Evolutionary conservation across 2,113 vertebrate genomes (phyloP), one percentile per base, ranked within the genome.

Genomic region (Passer domesticus): DNA sequence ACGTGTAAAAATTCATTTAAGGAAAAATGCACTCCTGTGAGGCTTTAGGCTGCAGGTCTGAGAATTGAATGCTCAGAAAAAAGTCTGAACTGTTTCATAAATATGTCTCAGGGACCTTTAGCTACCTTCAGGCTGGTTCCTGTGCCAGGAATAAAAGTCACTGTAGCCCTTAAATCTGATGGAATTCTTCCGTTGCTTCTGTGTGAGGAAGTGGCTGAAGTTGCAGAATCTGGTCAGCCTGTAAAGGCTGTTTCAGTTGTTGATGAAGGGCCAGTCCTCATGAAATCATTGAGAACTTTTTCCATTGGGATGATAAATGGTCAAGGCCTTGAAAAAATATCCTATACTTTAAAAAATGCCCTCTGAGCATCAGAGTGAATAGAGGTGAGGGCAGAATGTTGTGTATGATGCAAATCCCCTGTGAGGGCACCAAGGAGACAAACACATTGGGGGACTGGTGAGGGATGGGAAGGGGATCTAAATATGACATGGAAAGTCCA

Each of bases 401-500:
- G 49, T 2, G 5, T 78, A 73, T 70, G 72, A 89, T 86, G 44
- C 35, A 47, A 41, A 49, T 72, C 83, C 47, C 35, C 39, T 41
- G 41, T 52, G 78, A 82, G 72, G 53, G 86, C 86, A 90, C 56
- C 66, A 79, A 44, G 15, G 68, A 96, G 88, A 77, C 72, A 80
- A 85, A 88, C 69, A 37, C 49, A 22, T 15, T 37, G 63, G 21
- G 55, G 58, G 16, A n/a, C 50, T 62, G 68, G 16, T 41, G 60
- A 66, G 75, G 90, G 62, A 46, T 6, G 5, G 83, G 50, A 84
- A 78, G 18, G 47, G 53, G 55, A 62, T 83, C 87, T 94, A 95
- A 94, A 93, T 75, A 59, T 35, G 82, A 75, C 86, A 86, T 50
- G 95, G 92, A 91, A 83, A 77, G 81, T 43, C 92, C 89, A 85